Base-by-base conservation (phyloP, 2,797 vertebrate species). In the Myoxocephalus aenaeus region DNA sequence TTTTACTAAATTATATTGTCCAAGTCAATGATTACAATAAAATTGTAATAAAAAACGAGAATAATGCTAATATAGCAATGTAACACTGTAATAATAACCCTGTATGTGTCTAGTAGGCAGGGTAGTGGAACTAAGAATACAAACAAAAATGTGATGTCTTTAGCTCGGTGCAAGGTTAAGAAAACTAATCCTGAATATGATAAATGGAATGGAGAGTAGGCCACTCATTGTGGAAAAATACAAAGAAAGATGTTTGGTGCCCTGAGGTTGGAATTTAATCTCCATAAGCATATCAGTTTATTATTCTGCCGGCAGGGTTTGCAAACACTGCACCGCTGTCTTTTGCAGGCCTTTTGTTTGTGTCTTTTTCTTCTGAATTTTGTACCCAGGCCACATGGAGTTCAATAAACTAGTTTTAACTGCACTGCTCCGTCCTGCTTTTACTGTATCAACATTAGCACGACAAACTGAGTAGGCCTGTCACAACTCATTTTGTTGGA, bases 201-300 rank as follows among this genome's bases (percentile, higher is more conserved):
- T 29, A 29, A 25, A 65, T 6, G 10, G 22, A 72, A 56, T 48
- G 15, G 27, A 32, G n/a, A 61, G 36, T 22, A 48, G 32, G 50
- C 17, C 27, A 14, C 75, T 64, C 67, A 32, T n/a, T 67, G 80
- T 69, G 48, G 7, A 56, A 4, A 13, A 65, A 48, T 44, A 70
- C 54, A 83, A 80, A 65, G 77, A 70, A 25, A 66, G 48, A 76
- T 57, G 5, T 15, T 50, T 18, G 51, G 29, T 74, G 75, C 74
- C 64, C 74, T 71, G 22, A 22, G 54, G 64, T 42, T 73, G 79
- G 80, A 87, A 86, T 79, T 1, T 44, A 56, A 87, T 81, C 82
- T 78, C 9, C 51, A 9, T n/a, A 65, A 53, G 40, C 56, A 27
- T 74, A 75, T 74, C 74, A 25, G 29, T 58, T 74, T 68, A 71